phyloP scores from a whole-genome alignment of 2,797 vertebrate genomes.

The Pagetopsis macropterus region DNA sequence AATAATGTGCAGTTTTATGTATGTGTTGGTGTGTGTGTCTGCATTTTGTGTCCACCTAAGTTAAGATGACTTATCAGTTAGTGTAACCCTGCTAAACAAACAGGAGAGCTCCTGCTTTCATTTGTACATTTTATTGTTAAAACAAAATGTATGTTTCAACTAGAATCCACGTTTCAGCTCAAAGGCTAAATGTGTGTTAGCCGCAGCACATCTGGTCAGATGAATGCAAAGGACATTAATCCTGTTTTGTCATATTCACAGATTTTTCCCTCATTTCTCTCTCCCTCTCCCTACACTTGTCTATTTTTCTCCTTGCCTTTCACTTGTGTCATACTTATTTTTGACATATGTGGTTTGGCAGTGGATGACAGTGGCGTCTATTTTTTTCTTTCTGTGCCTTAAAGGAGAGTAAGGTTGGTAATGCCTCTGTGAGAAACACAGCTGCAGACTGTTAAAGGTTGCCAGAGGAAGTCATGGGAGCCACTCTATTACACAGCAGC shows the following conservation, averaged over 20 bases:
- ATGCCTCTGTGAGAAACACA: conserved; percentile 77
- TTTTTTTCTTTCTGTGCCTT: conserved; percentile 71
- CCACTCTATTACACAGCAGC: conserved; percentile 69
- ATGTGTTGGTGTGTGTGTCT: not conserved
- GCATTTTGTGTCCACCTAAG: not conserved
- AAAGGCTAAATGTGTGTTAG: not conserved
- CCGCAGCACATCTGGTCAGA: conserved; percentile 24
- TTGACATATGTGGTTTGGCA: conserved; percentile 79
- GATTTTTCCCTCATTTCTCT: conserved; percentile 40
- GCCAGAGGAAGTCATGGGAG: conserved; percentile 77
- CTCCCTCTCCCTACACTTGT: conserved; percentile 46
- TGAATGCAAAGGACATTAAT: conserved; percentile 33
- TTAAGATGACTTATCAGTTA: not conserved
- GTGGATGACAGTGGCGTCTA: conserved; percentile 59
- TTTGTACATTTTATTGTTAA: conserved; percentile 6
- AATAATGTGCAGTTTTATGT: not conserved
- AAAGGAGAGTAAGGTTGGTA: conserved; percentile 74
- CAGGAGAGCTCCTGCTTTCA: conserved; percentile 8
- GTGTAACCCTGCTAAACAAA: conserved; percentile 28
- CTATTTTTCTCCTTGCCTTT: conserved; percentile 61
- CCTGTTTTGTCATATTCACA: conserved; percentile 57
- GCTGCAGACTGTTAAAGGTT: conserved; percentile 76
- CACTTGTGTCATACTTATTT: conserved; percentile 69
- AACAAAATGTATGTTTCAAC: conserved; percentile 13
- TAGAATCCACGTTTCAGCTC: conserved; percentile 14